Percentiles rank a stretch among this genome's conserved stretches.
phyloP scores from a whole-genome alignment of 2,797 vertebrate species.

The Psittacula derbiana region DNA sequence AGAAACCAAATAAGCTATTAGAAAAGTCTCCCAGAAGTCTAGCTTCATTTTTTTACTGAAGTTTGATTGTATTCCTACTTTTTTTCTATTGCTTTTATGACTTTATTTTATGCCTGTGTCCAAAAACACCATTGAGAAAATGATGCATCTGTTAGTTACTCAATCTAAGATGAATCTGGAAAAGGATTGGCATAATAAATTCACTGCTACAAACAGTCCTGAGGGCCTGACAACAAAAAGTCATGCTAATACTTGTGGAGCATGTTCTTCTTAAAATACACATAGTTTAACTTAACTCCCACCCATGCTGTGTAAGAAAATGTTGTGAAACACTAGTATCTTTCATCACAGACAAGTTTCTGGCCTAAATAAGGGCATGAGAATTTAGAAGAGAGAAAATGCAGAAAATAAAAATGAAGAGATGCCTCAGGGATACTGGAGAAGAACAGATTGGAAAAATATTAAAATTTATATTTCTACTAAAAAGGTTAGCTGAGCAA shows the following conservation, averaged over 20 bases:
- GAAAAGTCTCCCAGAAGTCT: neutral
- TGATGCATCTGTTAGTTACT: neutral
- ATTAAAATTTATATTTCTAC: neutral
- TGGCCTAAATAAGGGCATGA: neutral
- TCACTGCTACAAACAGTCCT: neutral
- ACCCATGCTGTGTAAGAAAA: neutral
- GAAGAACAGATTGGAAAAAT: neutral
- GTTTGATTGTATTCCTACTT: neutral
- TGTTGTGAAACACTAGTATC: neutral
- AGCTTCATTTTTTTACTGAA: neutral
- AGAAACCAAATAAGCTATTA: neutral
- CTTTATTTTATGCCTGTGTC: neutral
- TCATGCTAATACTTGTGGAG: constrained; percentile 17
- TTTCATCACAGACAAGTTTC: neutral
- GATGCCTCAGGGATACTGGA: neutral
- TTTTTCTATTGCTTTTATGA: neutral
- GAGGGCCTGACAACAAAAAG: neutral
- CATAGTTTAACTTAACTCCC: neutral
- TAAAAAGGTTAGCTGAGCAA: neutral
- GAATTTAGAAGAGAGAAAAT: neutral
- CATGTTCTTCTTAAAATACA: neutral
- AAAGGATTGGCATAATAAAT: neutral
- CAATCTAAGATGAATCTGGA: neutral
- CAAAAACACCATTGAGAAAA: neutral
- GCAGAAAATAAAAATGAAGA: neutral